Conservation (phyloP, 1,140 invertebrate genomes). For the Lordiphosa clarofinis region DNA sequence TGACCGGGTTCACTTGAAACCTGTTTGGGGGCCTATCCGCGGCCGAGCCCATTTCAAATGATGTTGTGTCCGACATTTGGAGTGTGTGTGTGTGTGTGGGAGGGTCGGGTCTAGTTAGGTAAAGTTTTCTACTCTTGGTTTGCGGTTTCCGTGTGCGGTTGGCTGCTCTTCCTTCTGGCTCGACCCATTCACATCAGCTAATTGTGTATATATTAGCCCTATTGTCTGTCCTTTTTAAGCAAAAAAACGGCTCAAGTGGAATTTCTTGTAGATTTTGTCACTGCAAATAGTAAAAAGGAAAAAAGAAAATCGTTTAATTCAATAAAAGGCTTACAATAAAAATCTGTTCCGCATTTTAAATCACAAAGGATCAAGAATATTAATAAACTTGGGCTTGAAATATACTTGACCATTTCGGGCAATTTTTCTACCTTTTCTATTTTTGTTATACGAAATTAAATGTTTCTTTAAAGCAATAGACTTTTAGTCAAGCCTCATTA, state of each 20-base stretch:
- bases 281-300: conserved; percentile 17
- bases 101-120: conserved; percentile 6
- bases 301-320: conserved; percentile 30
- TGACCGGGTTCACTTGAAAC: conserved; percentile 79
- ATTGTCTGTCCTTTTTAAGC: conserved; percentile 12
- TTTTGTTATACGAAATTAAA: too few species aligned
- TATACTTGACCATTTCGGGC: too few species aligned
- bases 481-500: too few species aligned
- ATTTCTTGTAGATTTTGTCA: conserved; percentile 13
- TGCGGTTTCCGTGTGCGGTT: conserved; percentile 48
- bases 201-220: conserved; percentile 25
- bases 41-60: conserved; percentile 74
- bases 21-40: conserved; percentile 70
- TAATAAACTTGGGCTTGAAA: too few species aligned
- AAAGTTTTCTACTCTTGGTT: conserved; percentile 4
- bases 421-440: too few species aligned
- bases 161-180: conserved; percentile 8
- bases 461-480: too few species aligned
- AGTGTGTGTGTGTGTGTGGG: conserved; percentile 21
- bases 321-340: conserved; percentile 8
- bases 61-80: conserved; percentile 68
- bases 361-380: too few species aligned
- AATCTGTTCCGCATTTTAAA: conserved; percentile 15
- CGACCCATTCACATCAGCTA: conserved; percentile 42
- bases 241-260: conserved; percentile 23